Evolutionary conservation across 2,888 invertebrate genomes (phyloP), one percentile per base, ranked within the genome.

Genomic region (Bhutanitis thaidina): DNA sequence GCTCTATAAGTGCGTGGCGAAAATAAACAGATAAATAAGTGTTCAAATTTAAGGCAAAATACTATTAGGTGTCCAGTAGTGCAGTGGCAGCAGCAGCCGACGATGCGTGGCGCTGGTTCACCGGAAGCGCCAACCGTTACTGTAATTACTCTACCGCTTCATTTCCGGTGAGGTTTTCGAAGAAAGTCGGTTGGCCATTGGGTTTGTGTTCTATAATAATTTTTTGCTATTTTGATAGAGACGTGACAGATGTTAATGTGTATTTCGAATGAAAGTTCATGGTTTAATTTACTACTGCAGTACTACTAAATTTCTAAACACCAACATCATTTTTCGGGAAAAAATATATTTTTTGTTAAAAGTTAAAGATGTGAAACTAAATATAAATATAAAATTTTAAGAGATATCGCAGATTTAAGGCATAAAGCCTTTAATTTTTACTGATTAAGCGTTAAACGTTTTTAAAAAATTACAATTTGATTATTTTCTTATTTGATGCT

Each of bases 131-230:
- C 46, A 37, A 43, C 52, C 52, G 52, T 52, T 47, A 46, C 25
- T 25, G 43, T 52, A 52, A 52, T 52, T 52, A 52, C 52, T 38
- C 52, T 32, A 43, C 52, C 45, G 51, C 46, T 47, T 52, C 52
- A 47, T 47, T 52, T 52, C 52, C 52, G 52, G 52, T 30, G 15
- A 29, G 30, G 44, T 44, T 45, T 51, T 45, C 45, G 41, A 43
- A 52, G 52, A 52, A 47, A 44, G 43, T 43, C 37, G 32, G n/a
- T 41, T 35, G 36, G 29, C 30, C 35, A 35, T 41, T 41, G 20
- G 34, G n/a, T 25, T 43, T 43, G 27, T 34, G 41, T 36, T 16
- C 16, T 1, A 25, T 43, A 38, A 32, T 49, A n/a, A 49, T 39
- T 49, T 27, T 13, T 38, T 14, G 20, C 15, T 34, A 3, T 12